These are phyloP conservation scores for Temnothorax rugatulus DNA, from an alignment of 2,888 invertebrate species.

Conservation along the genomic window DNA sequence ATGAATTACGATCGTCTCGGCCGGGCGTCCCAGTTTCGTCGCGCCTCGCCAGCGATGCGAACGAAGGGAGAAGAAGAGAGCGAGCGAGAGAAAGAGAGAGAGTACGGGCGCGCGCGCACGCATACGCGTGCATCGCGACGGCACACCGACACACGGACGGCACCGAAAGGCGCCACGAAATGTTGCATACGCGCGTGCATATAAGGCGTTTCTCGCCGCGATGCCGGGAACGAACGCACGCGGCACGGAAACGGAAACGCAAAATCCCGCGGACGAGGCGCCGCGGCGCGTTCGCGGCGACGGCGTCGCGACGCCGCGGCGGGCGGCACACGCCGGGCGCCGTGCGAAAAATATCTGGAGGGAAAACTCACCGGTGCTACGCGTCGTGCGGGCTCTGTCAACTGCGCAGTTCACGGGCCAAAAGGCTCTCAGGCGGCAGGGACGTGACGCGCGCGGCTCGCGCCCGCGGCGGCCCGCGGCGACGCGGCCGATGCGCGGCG, in stretches of 20 bases:
- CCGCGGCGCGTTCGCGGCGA: not conserved
- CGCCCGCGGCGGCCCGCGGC: constrained; percentile 67
- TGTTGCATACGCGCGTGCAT: constrained; percentile 43
- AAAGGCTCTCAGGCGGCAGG: constrained; percentile 77
- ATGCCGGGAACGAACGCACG: not conserved
- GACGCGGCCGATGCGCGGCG: constrained; percentile 62
- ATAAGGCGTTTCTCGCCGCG: constrained; percentile 39
- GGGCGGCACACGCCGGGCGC: not conserved
- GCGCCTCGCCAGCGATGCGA: not conserved
- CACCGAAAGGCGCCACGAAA: constrained; percentile 11
- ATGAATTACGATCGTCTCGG: constrained; percentile 35
- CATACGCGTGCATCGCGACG: not conserved
- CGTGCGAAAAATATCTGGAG: constrained; percentile 59
- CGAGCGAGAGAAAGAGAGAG: not conserved
- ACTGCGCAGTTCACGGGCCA: constrained; percentile 84
- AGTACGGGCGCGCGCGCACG: not conserved
- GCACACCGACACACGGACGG: not conserved
- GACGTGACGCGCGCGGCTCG: constrained; percentile 78
- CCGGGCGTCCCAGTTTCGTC: constrained; percentile 22
- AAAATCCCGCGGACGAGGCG: not conserved
- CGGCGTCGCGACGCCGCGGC: constrained; percentile 28
- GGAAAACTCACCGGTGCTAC: constrained; percentile 82
- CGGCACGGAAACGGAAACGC: not conserved
- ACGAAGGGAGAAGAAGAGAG: not conserved
- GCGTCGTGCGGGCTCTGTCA: constrained; percentile 81